A percentile compares a stretch with the other conserved stretches of the same genome.
These are phyloP conservation scores for Crotalus tigris DNA, from an alignment of 2,113 vertebrate species.

Conservation along the genomic window DNA sequence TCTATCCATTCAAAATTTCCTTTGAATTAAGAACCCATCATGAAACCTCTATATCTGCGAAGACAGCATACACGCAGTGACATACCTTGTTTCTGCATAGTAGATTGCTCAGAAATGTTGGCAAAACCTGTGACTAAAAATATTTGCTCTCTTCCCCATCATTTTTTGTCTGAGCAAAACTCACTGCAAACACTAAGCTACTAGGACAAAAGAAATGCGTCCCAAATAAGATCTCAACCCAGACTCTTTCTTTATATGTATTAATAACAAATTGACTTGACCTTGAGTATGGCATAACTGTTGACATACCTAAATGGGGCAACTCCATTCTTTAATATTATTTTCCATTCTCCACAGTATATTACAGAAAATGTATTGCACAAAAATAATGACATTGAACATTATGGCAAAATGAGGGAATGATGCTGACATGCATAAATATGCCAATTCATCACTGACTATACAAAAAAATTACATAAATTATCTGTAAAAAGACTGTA, in stretches of 20 bases:
- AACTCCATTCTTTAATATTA: background rate
- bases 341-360: rapidly evolving
- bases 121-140: background rate
- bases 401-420: rapidly evolving
- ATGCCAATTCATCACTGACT: background rate
- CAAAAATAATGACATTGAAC: background rate
- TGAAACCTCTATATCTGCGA: background rate
- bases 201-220: background rate
- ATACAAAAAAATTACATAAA: background rate
- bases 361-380: background rate
- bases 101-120: too few relatives aligned
- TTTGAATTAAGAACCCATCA: background rate
- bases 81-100: too few relatives aligned
- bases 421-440: rapidly evolving
- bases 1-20: background rate
- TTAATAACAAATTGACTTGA: rapidly evolving
- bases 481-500: rapidly evolving
- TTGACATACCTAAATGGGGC: rapidly evolving
- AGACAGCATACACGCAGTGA: background rate
- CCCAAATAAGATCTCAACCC: background rate
- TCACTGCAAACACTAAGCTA: background rate
- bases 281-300: background rate
- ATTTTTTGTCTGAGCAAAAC: background rate
- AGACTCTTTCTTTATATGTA: background rate
- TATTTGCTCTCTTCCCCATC: background rate